Evolutionary conservation across 2,113 vertebrate species (phyloP), one percentile per base, ranked within the genome.

Genomic region (Cynopterus brachyotis): DNA sequence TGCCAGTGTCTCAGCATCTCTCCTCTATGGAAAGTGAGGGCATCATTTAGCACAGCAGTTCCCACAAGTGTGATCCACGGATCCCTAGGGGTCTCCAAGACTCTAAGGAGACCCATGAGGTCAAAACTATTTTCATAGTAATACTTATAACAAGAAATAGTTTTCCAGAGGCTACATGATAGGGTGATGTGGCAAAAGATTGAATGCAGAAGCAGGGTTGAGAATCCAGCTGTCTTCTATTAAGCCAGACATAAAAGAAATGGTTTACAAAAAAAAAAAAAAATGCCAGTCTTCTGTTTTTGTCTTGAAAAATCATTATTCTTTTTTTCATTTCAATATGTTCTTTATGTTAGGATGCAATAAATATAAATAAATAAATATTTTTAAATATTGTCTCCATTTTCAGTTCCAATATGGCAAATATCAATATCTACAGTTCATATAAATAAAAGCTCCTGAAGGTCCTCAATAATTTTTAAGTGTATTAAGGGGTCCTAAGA

Each of bases 191-290:
- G 30, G 30, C 24, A 72, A 60, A 73, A 86, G 72, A 81, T 0
- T 40, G 89, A 69, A 91, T 4, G 19, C 45, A 82, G 66, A 75
- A 45, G 35, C 40, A n/a, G 59, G 85, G 75, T 1, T 15, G 32
- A 47, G 40, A 73, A 91, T 47, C 81, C 96, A 89, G 82, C 84
- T 83, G 89, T 82, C 93, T 93, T 96, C 93, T 64, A 37, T 97
- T 78, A 92, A 95, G 94, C 47, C 47, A 91, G 53, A 84, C 60
- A 95, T 73, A 93, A 91, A 94, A 93, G 72, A 88, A 37, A 70
- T 47, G 64, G 47, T 66, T 62, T 64, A 86, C 66, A 90, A 92
- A 95, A 96, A 75, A 53, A 90, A 85, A 82, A 45, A 85, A 81
- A 19, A 84, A 80, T 3, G 22, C 64, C 70, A 42, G 42, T 81